These are phyloP conservation scores for Mormoops blainvillei DNA, from an alignment of 2,113 vertebrate species.

Conservation along the genomic window DNA sequence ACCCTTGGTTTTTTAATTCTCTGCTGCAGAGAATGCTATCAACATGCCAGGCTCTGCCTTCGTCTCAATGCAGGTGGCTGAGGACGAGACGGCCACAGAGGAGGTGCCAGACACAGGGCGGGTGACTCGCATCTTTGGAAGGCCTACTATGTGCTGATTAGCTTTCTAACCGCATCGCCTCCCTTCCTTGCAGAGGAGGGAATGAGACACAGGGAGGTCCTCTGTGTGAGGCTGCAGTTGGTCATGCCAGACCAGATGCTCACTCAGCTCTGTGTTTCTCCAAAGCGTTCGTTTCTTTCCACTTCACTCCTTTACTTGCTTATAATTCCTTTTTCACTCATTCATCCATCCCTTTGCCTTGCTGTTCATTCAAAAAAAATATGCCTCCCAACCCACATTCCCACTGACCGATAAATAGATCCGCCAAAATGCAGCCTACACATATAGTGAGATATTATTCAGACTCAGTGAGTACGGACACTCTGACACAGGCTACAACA, in stretches of 20 bases:
- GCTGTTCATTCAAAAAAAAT: not conserved
- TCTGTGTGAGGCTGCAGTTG: not conserved
- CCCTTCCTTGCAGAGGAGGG: not conserved
- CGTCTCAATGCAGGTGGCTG: not conserved
- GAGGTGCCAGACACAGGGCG: not conserved
- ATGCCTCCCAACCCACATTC: not conserved
- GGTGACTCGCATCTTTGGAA: not conserved
- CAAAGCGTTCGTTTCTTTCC: not conserved
- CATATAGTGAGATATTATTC: not conserved
- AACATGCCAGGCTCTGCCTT: not conserved
- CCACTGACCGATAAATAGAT: not conserved
- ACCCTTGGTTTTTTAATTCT: not conserved
- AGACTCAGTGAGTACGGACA: not conserved
- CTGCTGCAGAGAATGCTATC: not conserved
- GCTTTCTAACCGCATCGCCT: not conserved
- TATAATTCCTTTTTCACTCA: not conserved
- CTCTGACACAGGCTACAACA: not conserved
- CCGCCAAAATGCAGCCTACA: not conserved
- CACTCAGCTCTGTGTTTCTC: not conserved
- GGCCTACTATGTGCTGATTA: not conserved
- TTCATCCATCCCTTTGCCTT: rapidly evolving
- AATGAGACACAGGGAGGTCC: not conserved
- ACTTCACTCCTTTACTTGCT: not conserved
- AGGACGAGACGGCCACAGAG: not conserved
- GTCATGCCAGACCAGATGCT: not conserved